Conservation (phyloP, 2,113 vertebrate genomes). For the Emydura subglobosa region DNA sequence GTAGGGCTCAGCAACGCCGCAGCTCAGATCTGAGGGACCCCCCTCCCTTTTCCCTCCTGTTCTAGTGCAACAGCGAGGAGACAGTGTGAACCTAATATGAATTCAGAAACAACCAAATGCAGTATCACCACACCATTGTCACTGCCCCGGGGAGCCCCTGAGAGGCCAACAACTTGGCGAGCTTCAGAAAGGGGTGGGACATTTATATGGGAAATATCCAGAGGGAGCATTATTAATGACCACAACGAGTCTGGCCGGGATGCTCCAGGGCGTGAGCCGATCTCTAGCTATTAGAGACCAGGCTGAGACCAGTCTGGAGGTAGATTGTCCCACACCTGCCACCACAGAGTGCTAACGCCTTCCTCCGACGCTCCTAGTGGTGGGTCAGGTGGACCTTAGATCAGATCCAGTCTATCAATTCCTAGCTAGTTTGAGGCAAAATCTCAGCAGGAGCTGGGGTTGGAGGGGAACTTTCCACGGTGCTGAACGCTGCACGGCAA, state of each 20-base stretch:
- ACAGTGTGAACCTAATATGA: background rate
- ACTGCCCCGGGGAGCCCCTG: background rate
- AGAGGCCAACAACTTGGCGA: background rate
- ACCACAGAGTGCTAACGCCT: background rate
- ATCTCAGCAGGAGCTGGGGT: background rate
- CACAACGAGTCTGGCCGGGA: background rate
- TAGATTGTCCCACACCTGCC: background rate
- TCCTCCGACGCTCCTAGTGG: background rate
- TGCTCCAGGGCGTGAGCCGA: background rate
- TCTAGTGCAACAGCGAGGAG: background rate
- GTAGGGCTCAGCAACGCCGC: background rate
- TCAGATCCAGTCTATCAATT: background rate
- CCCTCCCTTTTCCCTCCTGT: too few species aligned
- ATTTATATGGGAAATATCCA: background rate
- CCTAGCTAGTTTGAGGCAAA: background rate
- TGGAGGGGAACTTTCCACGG: background rate
- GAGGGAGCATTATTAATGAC: background rate
- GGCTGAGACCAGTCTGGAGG: background rate
- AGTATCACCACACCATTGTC: background rate
- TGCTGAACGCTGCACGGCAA: background rate
- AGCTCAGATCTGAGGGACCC: background rate
- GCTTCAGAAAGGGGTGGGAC: background rate
- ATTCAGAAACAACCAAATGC: background rate
- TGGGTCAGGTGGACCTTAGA: background rate
- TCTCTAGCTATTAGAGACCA: background rate